These are phyloP conservation scores for Augochlora pura DNA, from an alignment of 1,140 invertebrate species.

Conservation along the genomic window DNA sequence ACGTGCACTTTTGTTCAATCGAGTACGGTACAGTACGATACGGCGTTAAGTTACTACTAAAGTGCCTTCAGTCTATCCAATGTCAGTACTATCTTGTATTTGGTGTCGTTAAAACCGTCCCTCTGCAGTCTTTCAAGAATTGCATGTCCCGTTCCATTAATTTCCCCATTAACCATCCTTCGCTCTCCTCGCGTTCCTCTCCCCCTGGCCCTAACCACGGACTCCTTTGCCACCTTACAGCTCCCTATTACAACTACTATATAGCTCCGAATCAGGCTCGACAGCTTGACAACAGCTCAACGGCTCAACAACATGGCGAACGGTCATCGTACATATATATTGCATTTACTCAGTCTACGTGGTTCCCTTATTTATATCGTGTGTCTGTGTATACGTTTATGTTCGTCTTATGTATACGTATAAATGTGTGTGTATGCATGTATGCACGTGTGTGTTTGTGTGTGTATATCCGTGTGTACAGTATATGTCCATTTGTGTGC, in stretches of 20 bases:
- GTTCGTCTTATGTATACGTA: not conserved
- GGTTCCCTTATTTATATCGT: conserved; percentile 73
- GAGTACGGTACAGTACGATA: conserved; percentile 70
- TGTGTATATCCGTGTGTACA: not conserved
- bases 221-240: conserved; percentile 18
- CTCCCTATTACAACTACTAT: conserved; percentile 37
- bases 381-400: conserved; percentile 26
- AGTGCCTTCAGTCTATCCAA: conserved; percentile 81
- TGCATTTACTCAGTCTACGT: conserved; percentile 81
- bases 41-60: conserved; percentile 80
- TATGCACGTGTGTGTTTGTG: conserved; percentile 14
- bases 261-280: conserved; percentile 60
- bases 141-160: conserved; percentile 65
- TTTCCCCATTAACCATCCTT: conserved; percentile 13
- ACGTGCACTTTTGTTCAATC: conserved; percentile 50
- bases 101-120: conserved; percentile 81
- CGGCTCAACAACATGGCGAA: conserved; percentile 78
- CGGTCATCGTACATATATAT: conserved; percentile 78
- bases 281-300: conserved; percentile 67
- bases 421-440: conserved; percentile 18
- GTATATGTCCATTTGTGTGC: not conserved
- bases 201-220: conserved; percentile 32
- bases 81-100: conserved; percentile 82
- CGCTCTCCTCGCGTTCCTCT: not conserved
- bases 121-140: conserved; percentile 78